Conservation (phyloP, 1,140 invertebrate genomes). For the Bombus waltoni region DNA sequence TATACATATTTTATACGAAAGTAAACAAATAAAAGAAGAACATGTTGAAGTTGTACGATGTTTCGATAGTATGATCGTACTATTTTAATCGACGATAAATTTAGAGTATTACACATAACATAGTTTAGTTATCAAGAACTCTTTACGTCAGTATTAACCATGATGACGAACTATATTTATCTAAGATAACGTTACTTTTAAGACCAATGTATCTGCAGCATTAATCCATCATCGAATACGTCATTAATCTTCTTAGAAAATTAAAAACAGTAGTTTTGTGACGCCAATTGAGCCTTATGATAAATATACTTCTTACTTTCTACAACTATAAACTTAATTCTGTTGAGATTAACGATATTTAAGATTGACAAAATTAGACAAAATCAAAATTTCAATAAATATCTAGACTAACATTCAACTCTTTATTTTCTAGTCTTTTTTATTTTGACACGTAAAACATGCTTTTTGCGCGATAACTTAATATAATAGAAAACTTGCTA, state of each 20-base stretch:
- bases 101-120: not conserved
- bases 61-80: not conserved
- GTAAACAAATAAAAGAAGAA: not conserved
- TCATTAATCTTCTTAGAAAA: constrained; percentile 22
- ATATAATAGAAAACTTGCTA: too few species aligned
- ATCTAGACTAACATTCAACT: too few species aligned
- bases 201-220: not conserved
- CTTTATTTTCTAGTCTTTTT: too few species aligned
- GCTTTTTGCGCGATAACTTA: too few species aligned
- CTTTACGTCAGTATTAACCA: constrained; percentile 1
- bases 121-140: not conserved
- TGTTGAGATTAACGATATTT: not conserved
- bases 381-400: not conserved
- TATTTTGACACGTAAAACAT: too few species aligned
- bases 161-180: not conserved
- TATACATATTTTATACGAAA: too few species aligned
- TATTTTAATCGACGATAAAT: not conserved
- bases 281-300: not conserved
- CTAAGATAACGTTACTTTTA: constrained; percentile 4
- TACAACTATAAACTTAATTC: too few species aligned
- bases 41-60: not conserved
- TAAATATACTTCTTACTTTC: not conserved
- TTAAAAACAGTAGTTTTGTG: constrained; percentile 7
- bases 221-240: constrained; percentile 3
- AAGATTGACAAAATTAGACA: not conserved